Evolutionary conservation across 2,797 vertebrate genomes (phyloP).

Genomic region (Cercopithecus diana): DNA sequence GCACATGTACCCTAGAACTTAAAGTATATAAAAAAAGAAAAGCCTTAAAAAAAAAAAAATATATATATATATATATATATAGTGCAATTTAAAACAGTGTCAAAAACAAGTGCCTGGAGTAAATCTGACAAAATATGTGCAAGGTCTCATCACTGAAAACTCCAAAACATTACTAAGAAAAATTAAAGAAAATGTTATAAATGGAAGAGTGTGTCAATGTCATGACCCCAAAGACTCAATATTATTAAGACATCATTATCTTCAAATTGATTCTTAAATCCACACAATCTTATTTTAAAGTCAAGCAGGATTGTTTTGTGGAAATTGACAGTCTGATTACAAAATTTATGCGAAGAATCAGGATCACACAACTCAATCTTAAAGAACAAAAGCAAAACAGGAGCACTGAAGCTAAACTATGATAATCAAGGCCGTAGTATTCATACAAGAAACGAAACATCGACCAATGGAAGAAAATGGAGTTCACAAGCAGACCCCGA

Average conservation of each 20-base stretch:
- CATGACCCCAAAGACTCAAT: neutral
- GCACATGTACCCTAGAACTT: no score
- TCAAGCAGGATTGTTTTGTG: neutral
- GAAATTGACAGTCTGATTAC: neutral
- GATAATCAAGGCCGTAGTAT: neutral
- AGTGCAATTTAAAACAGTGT: neutral
- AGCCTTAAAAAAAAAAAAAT: no score
- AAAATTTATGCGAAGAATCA: neutral
- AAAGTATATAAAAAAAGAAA: no score
- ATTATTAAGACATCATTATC: neutral
- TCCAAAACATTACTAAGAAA: neutral
- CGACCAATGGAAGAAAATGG: neutral
- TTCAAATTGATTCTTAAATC: neutral
- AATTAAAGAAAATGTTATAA: neutral
- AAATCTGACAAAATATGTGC: neutral
- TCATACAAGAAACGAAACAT: neutral
- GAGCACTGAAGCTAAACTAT: neutral
- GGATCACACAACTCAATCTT: neutral
- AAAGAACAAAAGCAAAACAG: neutral
- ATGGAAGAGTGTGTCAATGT: neutral
- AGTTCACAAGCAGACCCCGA: neutral
- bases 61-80: no score
- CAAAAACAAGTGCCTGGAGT: neutral
- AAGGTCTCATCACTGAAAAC: neutral
- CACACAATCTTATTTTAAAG: neutral